A percentile compares a stretch with the other conserved stretches of the same genome.
These are phyloP conservation scores for Etheostoma perlongum DNA, from an alignment of 2,797 vertebrate species.

Conservation along the genomic window DNA sequence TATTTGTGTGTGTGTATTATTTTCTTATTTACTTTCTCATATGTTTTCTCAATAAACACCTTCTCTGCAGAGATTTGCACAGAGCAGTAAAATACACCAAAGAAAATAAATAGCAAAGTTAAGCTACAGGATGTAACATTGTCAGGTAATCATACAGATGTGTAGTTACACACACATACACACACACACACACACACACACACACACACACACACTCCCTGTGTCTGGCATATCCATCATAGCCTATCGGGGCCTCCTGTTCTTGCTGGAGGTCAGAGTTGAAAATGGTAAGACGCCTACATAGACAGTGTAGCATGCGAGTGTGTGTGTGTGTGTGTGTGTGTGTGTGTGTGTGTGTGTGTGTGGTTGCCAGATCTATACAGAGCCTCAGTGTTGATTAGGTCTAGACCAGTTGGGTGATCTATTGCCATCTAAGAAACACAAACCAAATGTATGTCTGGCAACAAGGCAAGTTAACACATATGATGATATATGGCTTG, in stretches of 20 bases:
- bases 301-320: slow-evolving; percentile 26
- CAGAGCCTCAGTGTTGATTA: slow-evolving; percentile 56
- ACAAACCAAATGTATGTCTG: slow-evolving; percentile 78
- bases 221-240: slow-evolving; percentile 78
- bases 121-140: slow-evolving; percentile 69
- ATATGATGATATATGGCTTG: slow-evolving; percentile 62
- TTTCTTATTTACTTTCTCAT: neutral
- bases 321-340: slow-evolving; percentile 6
- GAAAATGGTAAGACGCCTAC: slow-evolving; percentile 55
- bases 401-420: slow-evolving; percentile 61
- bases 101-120: slow-evolving; percentile 76
- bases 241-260: slow-evolving; percentile 66
- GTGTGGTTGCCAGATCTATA: slow-evolving; percentile 30
- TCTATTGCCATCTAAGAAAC: slow-evolving; percentile 70
- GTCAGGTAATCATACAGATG: slow-evolving; percentile 66
- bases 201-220: slow-evolving; percentile 20
- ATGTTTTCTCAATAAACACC: slow-evolving; percentile 80
- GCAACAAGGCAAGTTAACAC: slow-evolving; percentile 68
- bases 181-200: slow-evolving; percentile 12
- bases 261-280: slow-evolving; percentile 73
- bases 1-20: slow-evolving; percentile 16
- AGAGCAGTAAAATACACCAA: slow-evolving; percentile 71
- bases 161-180: slow-evolving; percentile 26
- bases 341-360: neutral
- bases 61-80: slow-evolving; percentile 47